Evolutionary conservation across 2,888 invertebrate genomes (phyloP).

Genomic region (Conistra vaccinii): DNA sequence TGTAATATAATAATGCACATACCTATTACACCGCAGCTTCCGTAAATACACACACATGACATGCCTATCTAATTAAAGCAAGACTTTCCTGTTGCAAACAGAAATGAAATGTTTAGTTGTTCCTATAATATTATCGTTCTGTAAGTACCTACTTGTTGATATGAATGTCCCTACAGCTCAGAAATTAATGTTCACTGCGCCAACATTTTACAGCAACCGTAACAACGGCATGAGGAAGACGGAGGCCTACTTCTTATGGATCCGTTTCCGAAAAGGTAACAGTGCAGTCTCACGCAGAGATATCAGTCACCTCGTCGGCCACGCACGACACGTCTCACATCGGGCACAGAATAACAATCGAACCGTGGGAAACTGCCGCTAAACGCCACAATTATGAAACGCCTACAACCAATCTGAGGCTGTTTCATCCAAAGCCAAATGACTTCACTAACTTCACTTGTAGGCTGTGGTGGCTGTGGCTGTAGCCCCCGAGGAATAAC

Average conservation of each 20-base stretch:
- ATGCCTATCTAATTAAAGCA: slow-evolving; percentile 34
- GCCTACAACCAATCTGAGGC: slow-evolving; percentile 76
- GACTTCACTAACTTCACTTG: slow-evolving; percentile 64
- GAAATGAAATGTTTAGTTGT: slow-evolving; percentile 17
- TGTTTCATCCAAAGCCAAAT: slow-evolving; percentile 76
- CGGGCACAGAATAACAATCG: slow-evolving; percentile 86
- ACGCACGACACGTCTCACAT: slow-evolving; percentile 80
- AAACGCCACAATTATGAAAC: slow-evolving; percentile 84
- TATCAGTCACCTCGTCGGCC: slow-evolving; percentile 72
- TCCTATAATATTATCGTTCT: slow-evolving; percentile 12
- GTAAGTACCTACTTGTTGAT: slow-evolving; percentile 9
- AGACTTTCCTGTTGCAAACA: slow-evolving; percentile 41
- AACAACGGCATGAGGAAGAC: slow-evolving; percentile 50
- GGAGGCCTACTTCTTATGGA: slow-evolving; percentile 45
- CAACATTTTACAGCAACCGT: slow-evolving; percentile 28
- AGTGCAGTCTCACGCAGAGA: slow-evolving; percentile 74
- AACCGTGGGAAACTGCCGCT: slow-evolving; percentile 85
- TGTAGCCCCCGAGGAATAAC: slow-evolving; percentile 71
- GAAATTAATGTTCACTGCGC: neutral
- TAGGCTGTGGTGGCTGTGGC: slow-evolving; percentile 31
- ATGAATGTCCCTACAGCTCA: neutral
- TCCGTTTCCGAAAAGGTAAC: slow-evolving; percentile 78
- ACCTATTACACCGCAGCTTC: slow-evolving; percentile 36
- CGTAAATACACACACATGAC: slow-evolving; percentile 37
- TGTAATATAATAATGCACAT: no score